Percentiles rank a stretch among this genome's conserved stretches.
These are phyloP conservation scores for Neria commutata DNA, from an alignment of 2,888 invertebrate species.

Conservation along the genomic window DNA sequence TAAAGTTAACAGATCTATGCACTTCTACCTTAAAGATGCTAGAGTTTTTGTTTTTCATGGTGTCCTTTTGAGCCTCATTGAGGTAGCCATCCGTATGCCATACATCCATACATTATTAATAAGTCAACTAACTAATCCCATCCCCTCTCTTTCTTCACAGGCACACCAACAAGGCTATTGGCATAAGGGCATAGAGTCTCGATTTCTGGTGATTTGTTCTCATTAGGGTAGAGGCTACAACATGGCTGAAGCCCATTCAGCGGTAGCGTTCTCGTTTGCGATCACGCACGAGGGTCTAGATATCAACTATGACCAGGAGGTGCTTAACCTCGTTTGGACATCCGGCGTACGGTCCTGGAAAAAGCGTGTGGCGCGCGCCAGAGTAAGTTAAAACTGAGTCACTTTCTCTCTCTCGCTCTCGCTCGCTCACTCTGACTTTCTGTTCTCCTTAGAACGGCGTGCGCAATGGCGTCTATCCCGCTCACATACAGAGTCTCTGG, in stretches of 20 bases:
- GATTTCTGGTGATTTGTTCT: neutral
- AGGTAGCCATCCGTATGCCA: too few species aligned
- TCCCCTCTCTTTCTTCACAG: too few species aligned
- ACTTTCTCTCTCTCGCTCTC: too few species aligned
- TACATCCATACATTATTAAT: too few species aligned
- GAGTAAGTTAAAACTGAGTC: constrained; percentile 69
- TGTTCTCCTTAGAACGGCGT: constrained; percentile 81
- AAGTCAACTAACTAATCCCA: too few species aligned
- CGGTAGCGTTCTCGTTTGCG: constrained; percentile 96
- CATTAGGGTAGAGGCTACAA: constrained; percentile 24
- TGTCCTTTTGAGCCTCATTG: too few species aligned
- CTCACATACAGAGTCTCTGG: constrained; percentile 88
- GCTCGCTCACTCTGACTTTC: neutral
- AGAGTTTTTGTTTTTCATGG: too few species aligned
- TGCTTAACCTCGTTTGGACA: constrained; percentile 92
- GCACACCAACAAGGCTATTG: too few species aligned
- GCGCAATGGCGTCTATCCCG: constrained; percentile 95
- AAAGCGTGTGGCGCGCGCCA: constrained; percentile 86
- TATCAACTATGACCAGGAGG: constrained; percentile 96
- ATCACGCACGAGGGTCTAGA: constrained; percentile 99
- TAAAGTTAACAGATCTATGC: too few species aligned
- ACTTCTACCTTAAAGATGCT: too few species aligned
- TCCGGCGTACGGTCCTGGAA: constrained; percentile 96
- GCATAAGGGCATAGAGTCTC: too few species aligned
- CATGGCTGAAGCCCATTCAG: constrained; percentile 99